Percentiles rank a stretch among this genome's conserved stretches.
Evolutionary conservation across 2,113 vertebrate genomes (phyloP).

Genomic region (Alouatta palliata): DNA sequence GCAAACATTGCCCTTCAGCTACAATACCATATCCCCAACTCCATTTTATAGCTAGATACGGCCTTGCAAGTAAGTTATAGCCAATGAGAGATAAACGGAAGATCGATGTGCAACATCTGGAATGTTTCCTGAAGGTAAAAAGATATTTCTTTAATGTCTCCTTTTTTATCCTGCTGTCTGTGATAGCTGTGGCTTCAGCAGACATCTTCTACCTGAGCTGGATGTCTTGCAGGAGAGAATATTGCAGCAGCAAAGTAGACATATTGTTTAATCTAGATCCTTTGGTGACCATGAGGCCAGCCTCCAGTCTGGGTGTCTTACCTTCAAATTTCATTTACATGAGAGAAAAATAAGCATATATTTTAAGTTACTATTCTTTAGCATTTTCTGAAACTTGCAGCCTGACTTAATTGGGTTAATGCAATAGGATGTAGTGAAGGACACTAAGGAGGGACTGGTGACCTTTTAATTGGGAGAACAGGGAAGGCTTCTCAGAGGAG

Average conservation of each 20-base stretch:
- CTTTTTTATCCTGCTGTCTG: background rate
- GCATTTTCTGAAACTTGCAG: background rate
- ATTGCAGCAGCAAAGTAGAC: background rate
- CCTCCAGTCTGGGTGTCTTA: background rate
- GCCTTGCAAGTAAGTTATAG: background rate
- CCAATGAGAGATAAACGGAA: background rate
- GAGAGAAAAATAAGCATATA: background rate
- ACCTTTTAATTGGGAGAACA: background rate
- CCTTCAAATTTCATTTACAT: background rate
- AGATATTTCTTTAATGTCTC: background rate
- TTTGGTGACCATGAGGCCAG: background rate
- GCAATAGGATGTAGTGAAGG: background rate
- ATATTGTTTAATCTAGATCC: background rate
- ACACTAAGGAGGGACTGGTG: background rate
- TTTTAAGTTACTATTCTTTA: background rate
- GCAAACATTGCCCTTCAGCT: background rate
- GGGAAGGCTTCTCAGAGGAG: background rate
- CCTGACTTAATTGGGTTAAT: background rate
- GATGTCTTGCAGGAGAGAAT: background rate
- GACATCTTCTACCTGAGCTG: background rate
- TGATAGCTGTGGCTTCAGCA: background rate
- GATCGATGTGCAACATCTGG: background rate
- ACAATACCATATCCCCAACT: background rate
- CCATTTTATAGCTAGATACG: background rate
- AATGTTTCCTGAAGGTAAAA: background rate